phyloP scores from a whole-genome alignment of 2,113 vertebrate genomes.

The Tetrax tetrax region DNA sequence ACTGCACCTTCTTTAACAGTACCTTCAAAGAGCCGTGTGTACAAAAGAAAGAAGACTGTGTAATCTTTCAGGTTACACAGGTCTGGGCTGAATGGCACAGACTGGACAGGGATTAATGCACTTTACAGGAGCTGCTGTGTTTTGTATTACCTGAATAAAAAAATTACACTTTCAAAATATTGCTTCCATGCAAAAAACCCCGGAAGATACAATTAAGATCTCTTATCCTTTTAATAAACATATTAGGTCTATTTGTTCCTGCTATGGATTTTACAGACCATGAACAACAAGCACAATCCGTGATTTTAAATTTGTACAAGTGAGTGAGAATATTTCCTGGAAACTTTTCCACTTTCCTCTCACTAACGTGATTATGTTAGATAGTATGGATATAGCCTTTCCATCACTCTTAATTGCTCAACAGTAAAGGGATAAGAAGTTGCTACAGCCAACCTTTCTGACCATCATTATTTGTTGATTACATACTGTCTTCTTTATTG shows the following conservation, averaged over 20 bases:
- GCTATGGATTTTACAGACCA: background rate
- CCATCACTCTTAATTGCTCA: background rate
- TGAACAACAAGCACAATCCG: background rate
- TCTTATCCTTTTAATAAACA: background rate
- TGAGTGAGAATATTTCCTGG: background rate
- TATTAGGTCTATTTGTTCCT: background rate
- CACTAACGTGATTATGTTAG: background rate
- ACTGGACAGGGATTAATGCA: background rate
- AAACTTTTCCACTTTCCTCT: background rate
- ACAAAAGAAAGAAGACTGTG: background rate
- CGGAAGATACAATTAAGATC: background rate
- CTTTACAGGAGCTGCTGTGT: background rate
- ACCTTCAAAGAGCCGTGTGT: background rate
- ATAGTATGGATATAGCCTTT: background rate
- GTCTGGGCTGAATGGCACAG: background rate
- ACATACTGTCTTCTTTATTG: background rate
- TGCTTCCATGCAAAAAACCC: background rate
- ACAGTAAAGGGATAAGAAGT: background rate
- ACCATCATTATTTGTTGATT: background rate
- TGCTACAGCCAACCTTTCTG: background rate
- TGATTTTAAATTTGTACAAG: background rate
- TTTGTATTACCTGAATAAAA: background rate
- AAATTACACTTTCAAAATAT: background rate
- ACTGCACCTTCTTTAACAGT: background rate
- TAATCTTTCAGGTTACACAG: background rate